Conservation (phyloP, 1,140 invertebrate genomes). For the Patella vulgata region DNA sequence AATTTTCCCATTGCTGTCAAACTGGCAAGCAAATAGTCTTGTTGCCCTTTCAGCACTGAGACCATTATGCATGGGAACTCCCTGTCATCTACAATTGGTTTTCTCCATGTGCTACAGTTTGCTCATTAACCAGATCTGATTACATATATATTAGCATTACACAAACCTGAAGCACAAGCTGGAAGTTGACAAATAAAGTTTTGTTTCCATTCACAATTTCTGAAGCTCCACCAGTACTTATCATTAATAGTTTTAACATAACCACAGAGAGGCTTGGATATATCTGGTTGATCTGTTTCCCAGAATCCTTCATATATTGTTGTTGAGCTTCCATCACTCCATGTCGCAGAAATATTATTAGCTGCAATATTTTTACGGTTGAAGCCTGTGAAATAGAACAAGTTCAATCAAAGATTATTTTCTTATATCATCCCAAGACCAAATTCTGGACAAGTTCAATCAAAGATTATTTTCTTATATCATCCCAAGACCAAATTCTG, state of each 20-base stretch:
- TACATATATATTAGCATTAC: too few relatives aligned
- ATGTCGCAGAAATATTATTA: slow-evolving; percentile 6
- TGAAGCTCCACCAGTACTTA: slow-evolving; percentile 28
- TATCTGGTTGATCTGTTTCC: slow-evolving; percentile 31
- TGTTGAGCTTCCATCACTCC: slow-evolving; percentile 28
- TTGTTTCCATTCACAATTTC: slow-evolving; percentile 34
- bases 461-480: background rate
- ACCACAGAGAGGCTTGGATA: slow-evolving; percentile 22
- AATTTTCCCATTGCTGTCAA: too few relatives aligned
- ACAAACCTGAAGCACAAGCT: slow-evolving; percentile 38
- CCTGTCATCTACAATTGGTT: too few relatives aligned
- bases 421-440: background rate
- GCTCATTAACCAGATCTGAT: too few relatives aligned
- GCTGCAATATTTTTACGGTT: background rate
- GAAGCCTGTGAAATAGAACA: background rate
- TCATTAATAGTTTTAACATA: slow-evolving; percentile 2
- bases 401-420: background rate
- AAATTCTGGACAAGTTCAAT: background rate
- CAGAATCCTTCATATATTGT: slow-evolving; percentile 35
- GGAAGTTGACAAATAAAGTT: slow-evolving; percentile 35
- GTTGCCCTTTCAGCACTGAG: too few relatives aligned
- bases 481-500: background rate
- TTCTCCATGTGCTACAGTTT: too few relatives aligned
- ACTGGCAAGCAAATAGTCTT: too few relatives aligned
- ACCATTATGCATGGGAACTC: too few relatives aligned